Percentiles rank a stretch among this genome's conserved stretches.
Conservation (phyloP, 1,140 invertebrate species). For the Limonius californicus region DNA sequence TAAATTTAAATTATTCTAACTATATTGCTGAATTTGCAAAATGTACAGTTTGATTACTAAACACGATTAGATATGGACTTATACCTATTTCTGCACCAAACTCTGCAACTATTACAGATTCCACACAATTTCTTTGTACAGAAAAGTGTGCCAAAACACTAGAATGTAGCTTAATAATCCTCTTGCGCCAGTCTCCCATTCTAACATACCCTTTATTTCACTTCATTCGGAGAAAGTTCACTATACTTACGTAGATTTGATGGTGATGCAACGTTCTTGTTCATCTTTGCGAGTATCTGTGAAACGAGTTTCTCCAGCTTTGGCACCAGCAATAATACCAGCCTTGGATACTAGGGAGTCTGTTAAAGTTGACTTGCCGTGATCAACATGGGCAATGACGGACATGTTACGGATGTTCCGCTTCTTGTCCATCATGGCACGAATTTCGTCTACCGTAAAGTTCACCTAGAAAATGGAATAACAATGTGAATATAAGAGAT, state of each 20-base stretch:
- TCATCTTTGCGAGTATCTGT: slow-evolving; percentile 99
- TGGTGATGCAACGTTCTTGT: slow-evolving; percentile 99
- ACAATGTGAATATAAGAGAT: neutral
- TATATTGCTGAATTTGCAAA: too few relatives aligned
- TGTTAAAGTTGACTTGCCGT: slow-evolving; percentile 99
- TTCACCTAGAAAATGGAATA: slow-evolving; percentile 79
- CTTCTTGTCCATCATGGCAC: slow-evolving; percentile 99
- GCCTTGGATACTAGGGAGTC: slow-evolving; percentile 99
- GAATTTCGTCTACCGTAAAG: slow-evolving; percentile 99
- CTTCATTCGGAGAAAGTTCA: neutral
- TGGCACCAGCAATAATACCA: slow-evolving; percentile 97
- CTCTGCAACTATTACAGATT: too few relatives aligned
- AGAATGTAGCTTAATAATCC: too few relatives aligned
- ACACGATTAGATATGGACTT: too few relatives aligned
- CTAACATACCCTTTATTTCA: neutral
- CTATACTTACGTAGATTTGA: slow-evolving; percentile 95
- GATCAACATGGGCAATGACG: slow-evolving; percentile 99
- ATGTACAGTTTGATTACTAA: too few relatives aligned
- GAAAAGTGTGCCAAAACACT: too few relatives aligned
- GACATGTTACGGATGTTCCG: slow-evolving; percentile 99
- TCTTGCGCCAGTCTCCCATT: neutral
- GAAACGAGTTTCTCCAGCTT: slow-evolving; percentile 98
- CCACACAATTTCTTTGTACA: too few relatives aligned
- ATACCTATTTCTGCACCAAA: too few relatives aligned
- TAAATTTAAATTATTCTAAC: too few relatives aligned